phyloP scores from a whole-genome alignment of 2,888 invertebrate genomes.

The Dendrolimus houi region DNA sequence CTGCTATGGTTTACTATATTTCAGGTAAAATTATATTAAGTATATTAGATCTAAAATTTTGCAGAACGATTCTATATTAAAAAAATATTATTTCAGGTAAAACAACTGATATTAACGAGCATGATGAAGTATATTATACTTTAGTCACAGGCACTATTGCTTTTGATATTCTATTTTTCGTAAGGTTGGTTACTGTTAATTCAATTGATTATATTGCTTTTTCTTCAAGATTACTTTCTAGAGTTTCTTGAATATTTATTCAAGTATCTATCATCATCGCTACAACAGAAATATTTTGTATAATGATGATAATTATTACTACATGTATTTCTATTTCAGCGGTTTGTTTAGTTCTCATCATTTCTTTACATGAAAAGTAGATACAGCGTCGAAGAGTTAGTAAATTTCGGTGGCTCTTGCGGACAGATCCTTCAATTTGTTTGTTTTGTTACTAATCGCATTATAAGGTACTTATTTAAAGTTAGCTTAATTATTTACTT shows the following conservation, averaged over 20 bases:
- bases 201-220: too few species aligned
- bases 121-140: slow-evolving; percentile 64
- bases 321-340: slow-evolving; percentile 39
- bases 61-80: background rate
- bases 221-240: too few species aligned
- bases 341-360: slow-evolving; percentile 78
- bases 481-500: too few species aligned
- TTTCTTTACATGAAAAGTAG: slow-evolving; percentile 75
- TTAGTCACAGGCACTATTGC: slow-evolving; percentile 74
- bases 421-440: slow-evolving; percentile 69
- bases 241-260: background rate
- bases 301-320: too few species aligned
- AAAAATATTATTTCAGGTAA: slow-evolving; percentile 47
- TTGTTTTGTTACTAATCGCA: slow-evolving; percentile 70
- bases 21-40: slow-evolving; percentile 53
- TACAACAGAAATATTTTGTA: too few species aligned
- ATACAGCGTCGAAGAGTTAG: slow-evolving; percentile 60
- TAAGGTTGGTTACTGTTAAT: slow-evolving; percentile 57
- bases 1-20: slow-evolving; percentile 79
- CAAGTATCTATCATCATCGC: too few species aligned
- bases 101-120: slow-evolving; percentile 49
- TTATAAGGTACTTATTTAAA: slow-evolving; percentile 63
- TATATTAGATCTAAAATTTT: background rate
- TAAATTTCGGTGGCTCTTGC: slow-evolving; percentile 54
- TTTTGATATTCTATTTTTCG: slow-evolving; percentile 79